Conservation (phyloP, 2,797 vertebrate genomes). For the Myripristis jacobus region DNA sequence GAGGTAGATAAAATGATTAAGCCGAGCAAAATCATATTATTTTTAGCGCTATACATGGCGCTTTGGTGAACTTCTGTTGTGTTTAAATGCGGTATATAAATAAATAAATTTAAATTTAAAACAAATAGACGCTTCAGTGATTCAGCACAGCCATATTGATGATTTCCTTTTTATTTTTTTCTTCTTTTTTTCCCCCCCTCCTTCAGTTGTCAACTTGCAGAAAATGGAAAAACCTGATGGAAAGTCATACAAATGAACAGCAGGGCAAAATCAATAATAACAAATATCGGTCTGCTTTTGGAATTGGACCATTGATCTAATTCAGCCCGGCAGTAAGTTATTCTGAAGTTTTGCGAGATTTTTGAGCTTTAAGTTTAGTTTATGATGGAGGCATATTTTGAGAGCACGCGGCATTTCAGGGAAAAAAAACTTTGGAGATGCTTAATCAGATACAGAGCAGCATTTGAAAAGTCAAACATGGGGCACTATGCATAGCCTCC, state of each 20-base stretch:
- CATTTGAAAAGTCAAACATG: not conserved
- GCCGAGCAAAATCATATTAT: slow-evolving; percentile 60
- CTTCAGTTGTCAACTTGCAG: slow-evolving; percentile 42
- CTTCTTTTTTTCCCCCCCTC: too few species aligned
- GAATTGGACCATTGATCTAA: slow-evolving; percentile 59
- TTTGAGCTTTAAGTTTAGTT: slow-evolving; percentile 47
- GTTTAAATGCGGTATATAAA: too few species aligned
- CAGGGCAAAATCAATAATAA: slow-evolving; percentile 64
- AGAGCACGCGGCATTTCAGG: slow-evolving; percentile 47
- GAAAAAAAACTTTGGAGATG: not conserved
- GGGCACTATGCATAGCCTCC: not conserved
- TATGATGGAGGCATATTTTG: slow-evolving; percentile 38
- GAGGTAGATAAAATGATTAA: slow-evolving; percentile 68
- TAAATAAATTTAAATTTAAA: too few species aligned
- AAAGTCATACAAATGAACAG: slow-evolving; percentile 49
- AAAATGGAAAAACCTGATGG: slow-evolving; percentile 59
- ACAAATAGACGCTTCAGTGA: slow-evolving; percentile 49
- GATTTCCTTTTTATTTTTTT: slow-evolving; percentile 23
- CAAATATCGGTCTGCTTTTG: slow-evolving; percentile 56
- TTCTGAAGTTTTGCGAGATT: slow-evolving; percentile 52
- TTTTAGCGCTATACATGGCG: slow-evolving; percentile 33
- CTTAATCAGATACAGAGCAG: not conserved
- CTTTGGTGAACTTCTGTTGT: too few species aligned
- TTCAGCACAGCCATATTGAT: slow-evolving; percentile 48
- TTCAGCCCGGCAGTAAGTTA: slow-evolving; percentile 55